Evolutionary conservation across 2,797 vertebrate species (phyloP).

Genomic region (Tauraco hartlaubi): DNA sequence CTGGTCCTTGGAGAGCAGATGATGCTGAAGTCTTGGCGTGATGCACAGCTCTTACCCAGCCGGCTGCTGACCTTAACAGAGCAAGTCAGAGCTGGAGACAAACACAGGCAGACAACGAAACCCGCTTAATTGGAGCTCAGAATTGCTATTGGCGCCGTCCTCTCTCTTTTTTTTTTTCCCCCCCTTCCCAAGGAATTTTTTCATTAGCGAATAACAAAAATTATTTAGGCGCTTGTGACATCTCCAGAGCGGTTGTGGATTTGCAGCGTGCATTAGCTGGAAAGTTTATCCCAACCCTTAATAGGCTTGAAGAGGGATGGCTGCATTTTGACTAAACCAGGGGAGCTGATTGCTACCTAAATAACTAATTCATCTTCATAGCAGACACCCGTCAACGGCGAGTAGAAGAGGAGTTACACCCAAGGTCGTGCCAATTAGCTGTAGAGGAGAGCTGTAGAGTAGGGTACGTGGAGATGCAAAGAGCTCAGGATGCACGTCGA

Average conservation of each 20-base stretch:
- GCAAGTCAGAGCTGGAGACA: conserved; percentile 58
- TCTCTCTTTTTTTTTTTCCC: not conserved
- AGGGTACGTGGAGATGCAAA: not conserved
- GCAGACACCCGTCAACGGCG: conserved; percentile 55
- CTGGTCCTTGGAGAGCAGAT: not conserved
- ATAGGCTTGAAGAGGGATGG: conserved; percentile 77
- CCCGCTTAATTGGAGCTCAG: conserved; percentile 71
- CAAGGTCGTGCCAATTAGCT: conserved; percentile 72
- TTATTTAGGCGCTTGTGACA: conserved; percentile 67
- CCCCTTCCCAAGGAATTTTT: conserved; percentile 56
- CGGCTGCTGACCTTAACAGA: conserved; percentile 59
- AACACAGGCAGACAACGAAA: conserved; percentile 64
- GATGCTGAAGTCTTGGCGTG: not conserved
- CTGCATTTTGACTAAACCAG: conserved; percentile 69
- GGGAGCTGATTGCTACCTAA: conserved; percentile 74
- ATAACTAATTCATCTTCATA: conserved; percentile 77
- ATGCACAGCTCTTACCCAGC: not conserved
- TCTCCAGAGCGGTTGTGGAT: conserved; percentile 50
- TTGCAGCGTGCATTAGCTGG: conserved; percentile 69
- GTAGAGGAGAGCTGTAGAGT: conserved; percentile 4
- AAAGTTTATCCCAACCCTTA: conserved; percentile 68
- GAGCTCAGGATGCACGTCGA: not conserved
- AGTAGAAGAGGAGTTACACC: conserved; percentile 35
- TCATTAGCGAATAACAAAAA: conserved; percentile 73
- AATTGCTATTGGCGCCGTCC: not conserved